A percentile compares a stretch with the other conserved stretches of the same genome.
Evolutionary conservation across 2,888 invertebrate genomes (phyloP).

Genomic region (Hirtodrosophila confusa): DNA sequence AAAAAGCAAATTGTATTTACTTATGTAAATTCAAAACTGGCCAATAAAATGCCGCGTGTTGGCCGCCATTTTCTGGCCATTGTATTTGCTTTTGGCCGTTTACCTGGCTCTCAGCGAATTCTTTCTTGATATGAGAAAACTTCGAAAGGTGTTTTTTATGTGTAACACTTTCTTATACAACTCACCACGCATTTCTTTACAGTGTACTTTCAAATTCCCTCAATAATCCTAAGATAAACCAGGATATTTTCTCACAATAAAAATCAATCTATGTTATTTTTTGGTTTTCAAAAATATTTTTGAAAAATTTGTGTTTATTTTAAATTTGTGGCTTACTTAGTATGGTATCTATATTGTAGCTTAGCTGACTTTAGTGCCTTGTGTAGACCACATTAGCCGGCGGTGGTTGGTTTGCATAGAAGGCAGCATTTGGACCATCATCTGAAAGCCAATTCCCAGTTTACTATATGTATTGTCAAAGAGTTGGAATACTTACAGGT

Average conservation of each 20-base stretch:
- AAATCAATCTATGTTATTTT: no score
- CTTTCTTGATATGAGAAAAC: no score
- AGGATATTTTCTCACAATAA: no score
- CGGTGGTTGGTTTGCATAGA: slow-evolving; percentile 60
- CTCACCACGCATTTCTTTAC: no score
- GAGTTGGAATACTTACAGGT: slow-evolving; percentile 72
- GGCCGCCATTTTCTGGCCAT: slow-evolving; percentile 39
- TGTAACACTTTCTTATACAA: no score
- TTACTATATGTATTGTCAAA: not conserved
- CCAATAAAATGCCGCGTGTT: slow-evolving; percentile 34
- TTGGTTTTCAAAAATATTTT: not conserved
- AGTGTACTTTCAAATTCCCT: no score
- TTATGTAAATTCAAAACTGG: slow-evolving; percentile 15
- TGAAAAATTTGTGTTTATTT: not conserved
- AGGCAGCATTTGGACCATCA: slow-evolving; percentile 71
- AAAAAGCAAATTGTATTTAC: slow-evolving; percentile 9
- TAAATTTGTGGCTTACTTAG: not conserved
- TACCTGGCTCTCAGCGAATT: no score
- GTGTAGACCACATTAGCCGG: slow-evolving; percentile 71
- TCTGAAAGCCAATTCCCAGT: slow-evolving; percentile 49
- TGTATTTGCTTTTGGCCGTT: not conserved
- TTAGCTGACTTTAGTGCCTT: slow-evolving; percentile 34
- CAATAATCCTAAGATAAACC: no score
- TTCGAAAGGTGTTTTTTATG: no score
- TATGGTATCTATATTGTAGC: no score